Percentiles rank a stretch among this genome's conserved stretches.
Evolutionary conservation across 1,140 invertebrate genomes (phyloP).

Genomic region (Tetragonula clypearis): DNA sequence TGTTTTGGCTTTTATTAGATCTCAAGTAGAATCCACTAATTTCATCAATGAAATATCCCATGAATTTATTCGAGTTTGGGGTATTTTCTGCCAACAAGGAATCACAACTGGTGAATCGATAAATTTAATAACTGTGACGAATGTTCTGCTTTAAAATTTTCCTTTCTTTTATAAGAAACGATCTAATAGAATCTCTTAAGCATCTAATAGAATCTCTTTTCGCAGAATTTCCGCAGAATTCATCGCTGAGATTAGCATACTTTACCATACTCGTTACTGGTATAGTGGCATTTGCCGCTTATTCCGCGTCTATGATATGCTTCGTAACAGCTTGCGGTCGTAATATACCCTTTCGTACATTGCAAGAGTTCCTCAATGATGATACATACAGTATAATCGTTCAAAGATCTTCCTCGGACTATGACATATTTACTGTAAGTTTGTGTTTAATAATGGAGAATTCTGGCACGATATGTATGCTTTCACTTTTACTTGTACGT

Average conservation of each 20-base stretch:
- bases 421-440: slow-evolving; percentile 63
- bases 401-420: slow-evolving; percentile 36
- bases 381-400: slow-evolving; percentile 60
- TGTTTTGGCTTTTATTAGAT: slow-evolving; percentile 42
- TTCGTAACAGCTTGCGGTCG: slow-evolving; percentile 53
- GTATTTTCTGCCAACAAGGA: slow-evolving; percentile 71
- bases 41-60: slow-evolving; percentile 18
- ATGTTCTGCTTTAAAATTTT: background rate
- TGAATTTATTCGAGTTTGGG: slow-evolving; percentile 65
- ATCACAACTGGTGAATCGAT: slow-evolving; percentile 59
- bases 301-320: slow-evolving; percentile 62
- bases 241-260: slow-evolving; percentile 49
- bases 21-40: background rate
- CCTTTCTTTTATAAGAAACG: background rate
- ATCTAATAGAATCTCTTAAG: background rate
- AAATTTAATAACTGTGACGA: background rate
- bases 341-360: slow-evolving; percentile 52
- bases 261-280: slow-evolving; percentile 42
- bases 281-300: slow-evolving; percentile 35
- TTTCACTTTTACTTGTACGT: slow-evolving; percentile 9
- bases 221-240: slow-evolving; percentile 49
- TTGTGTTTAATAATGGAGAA: background rate
- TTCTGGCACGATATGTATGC: slow-evolving; percentile 7
- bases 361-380: slow-evolving; percentile 58
- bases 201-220: background rate